Evolutionary conservation across 2,113 vertebrate genomes (phyloP).

Genomic region (Podocnemis expansa): DNA sequence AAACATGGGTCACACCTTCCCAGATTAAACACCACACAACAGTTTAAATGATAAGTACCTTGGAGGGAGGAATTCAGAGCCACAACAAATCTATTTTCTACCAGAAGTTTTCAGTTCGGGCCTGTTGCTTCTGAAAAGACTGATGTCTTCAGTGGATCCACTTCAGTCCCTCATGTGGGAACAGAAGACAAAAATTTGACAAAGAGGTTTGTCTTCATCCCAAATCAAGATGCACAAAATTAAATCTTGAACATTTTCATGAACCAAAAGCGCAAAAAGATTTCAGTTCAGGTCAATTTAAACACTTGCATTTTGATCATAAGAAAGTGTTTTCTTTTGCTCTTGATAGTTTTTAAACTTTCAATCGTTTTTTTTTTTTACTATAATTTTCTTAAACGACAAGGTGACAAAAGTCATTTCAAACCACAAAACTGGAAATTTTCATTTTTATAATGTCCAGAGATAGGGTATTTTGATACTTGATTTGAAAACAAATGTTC

Average conservation of each 20-base stretch:
- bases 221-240: neutral
- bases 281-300: neutral
- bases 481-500: no score
- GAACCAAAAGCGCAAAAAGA: neutral
- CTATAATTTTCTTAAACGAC: neutral
- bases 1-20: neutral
- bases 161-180: neutral
- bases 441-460: neutral
- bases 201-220: neutral
- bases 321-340: neutral
- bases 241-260: neutral
- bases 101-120: fast-evolving
- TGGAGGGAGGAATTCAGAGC: neutral
- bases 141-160: fast-evolving
- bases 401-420: neutral
- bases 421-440: neutral
- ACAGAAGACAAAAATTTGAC: neutral
- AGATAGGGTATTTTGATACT: neutral
- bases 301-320: neutral
- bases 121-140: neutral
- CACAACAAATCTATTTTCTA: neutral
- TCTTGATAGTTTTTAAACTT: neutral
- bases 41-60: neutral
- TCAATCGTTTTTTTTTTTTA: neutral
- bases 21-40: no score